Evolutionary conservation across 2,888 invertebrate genomes (phyloP), one percentile per base, ranked within the genome.

Genomic region (Tenthredo notha): DNA sequence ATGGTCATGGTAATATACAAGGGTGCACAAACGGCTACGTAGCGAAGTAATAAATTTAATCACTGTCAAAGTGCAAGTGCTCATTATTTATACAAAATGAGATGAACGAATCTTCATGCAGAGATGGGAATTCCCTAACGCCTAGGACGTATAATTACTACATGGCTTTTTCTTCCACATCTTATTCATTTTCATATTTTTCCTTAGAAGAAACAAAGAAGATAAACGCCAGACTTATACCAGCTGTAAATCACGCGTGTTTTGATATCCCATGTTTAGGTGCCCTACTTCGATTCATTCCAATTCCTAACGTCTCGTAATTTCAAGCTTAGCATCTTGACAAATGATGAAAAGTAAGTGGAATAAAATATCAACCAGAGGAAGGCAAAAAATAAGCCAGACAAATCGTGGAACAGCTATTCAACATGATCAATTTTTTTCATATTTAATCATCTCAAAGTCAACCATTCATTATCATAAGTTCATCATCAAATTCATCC

Each of bases 221-320:
- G 15, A 21, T 43, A 5, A 43, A 43, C 9, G 33, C 37, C 37
- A 4, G 15, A 15, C 43, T 74, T 74, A 40, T 40, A 43, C 72
- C 37, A 25, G 40, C 43, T 43, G 72, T 74, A 10, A 21, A 40
- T 37, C 2, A 43, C 21, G 18, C n/a, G n/a, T 74, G 72, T 74
- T 74, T 21, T 40, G 40, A 43, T 43, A 74, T 21, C 72, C 40
- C 72, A 74, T 74, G 43, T 74, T 74, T 74, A 74, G 72, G 18
- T 74, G 12, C 43, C 43, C 72, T 74, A 74, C 72, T 43, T 40
- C n/a, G 43, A 40, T 10, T 2, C 18, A 33, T 37, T 12, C 7
- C 37, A n/a, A 70, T 18, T 9, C 37, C 37, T 70, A 37, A 70
- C 70, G 70, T 70, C 70, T 70, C 9, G n/a, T 37, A 70, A 70